phyloP scores from a whole-genome alignment of 2,113 vertebrate genomes.

The Microcebus jonahi region DNA sequence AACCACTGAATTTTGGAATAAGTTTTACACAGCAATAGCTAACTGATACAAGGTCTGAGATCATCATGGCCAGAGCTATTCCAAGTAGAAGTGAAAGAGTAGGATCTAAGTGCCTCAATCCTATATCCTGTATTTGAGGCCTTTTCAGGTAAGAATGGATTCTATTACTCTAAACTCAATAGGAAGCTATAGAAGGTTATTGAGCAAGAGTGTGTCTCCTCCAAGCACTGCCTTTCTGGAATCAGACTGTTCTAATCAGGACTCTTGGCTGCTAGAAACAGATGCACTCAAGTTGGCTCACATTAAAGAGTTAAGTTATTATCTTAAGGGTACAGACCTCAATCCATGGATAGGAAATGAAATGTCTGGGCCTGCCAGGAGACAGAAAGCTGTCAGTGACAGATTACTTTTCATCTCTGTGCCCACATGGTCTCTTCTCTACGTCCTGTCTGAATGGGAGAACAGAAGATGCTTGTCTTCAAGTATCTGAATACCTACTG shows the following conservation, averaged over 20 bases:
- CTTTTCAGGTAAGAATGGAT: neutral
- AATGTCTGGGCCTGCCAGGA: neutral
- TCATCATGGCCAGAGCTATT: neutral
- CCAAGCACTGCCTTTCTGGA: neutral
- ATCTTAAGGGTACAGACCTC: neutral
- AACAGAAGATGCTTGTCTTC: neutral
- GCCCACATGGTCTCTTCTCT: neutral
- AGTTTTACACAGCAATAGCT: neutral
- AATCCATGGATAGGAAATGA: neutral
- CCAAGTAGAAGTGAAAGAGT: neutral
- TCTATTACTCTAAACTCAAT: neutral
- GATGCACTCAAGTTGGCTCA: neutral
- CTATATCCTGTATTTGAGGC: neutral
- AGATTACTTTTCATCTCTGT: neutral
- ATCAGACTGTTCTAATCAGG: neutral
- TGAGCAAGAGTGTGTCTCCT: neutral
- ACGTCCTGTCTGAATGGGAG: neutral
- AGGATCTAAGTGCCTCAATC: neutral
- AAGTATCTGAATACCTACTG: neutral
- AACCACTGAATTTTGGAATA: neutral
- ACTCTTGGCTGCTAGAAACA: neutral
- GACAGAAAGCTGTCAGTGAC: neutral
- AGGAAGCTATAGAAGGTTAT: neutral
- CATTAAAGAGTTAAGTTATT: neutral
- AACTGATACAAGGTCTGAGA: neutral